A percentile compares a stretch with the other conserved stretches of the same genome.
These are phyloP conservation scores for Chironomus tentans DNA, from an alignment of 2,888 invertebrate species.

Conservation along the genomic window DNA sequence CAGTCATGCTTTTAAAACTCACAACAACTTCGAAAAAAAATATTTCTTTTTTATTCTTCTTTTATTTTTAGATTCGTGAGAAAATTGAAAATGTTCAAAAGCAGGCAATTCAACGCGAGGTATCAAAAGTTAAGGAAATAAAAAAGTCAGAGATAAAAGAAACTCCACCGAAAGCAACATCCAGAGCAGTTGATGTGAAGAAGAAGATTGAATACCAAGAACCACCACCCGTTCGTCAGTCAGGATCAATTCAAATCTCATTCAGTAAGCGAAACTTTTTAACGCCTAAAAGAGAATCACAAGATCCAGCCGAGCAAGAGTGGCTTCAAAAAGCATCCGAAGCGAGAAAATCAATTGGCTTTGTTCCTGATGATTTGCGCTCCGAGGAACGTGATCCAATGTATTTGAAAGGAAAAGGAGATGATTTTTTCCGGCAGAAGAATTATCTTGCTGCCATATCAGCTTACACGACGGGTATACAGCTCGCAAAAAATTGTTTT, in stretches of 20 bases:
- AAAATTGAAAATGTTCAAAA: slow-evolving; percentile 56
- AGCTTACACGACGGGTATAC: slow-evolving; percentile 70
- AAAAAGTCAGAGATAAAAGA: slow-evolving; percentile 30
- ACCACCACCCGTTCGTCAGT: slow-evolving; percentile 50
- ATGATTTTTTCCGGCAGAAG: slow-evolving; percentile 62
- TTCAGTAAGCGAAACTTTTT: slow-evolving; percentile 71
- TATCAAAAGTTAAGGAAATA: not conserved
- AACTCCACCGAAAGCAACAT: slow-evolving; percentile 30
- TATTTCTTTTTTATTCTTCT: slow-evolving; percentile 46
- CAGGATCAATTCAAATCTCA: slow-evolving; percentile 51
- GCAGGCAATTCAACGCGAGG: slow-evolving; percentile 45
- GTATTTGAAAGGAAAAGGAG: slow-evolving; percentile 73
- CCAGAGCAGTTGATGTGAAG: not conserved
- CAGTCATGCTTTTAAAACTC: too few relatives aligned
- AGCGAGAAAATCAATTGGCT: slow-evolving; percentile 58
- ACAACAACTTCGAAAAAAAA: too few relatives aligned
- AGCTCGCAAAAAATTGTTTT: slow-evolving; percentile 60
- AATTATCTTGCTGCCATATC: slow-evolving; percentile 74
- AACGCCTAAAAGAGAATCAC: slow-evolving; percentile 71
- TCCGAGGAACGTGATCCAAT: slow-evolving; percentile 75
- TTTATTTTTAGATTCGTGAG: slow-evolving; percentile 44
- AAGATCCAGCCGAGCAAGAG: slow-evolving; percentile 59
- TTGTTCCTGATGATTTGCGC: slow-evolving; percentile 59
- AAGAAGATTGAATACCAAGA: slow-evolving; percentile 31
- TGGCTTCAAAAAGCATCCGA: slow-evolving; percentile 72